phyloP scores from a whole-genome alignment of 2,888 invertebrate genomes.

The Andrena bucephala region DNA sequence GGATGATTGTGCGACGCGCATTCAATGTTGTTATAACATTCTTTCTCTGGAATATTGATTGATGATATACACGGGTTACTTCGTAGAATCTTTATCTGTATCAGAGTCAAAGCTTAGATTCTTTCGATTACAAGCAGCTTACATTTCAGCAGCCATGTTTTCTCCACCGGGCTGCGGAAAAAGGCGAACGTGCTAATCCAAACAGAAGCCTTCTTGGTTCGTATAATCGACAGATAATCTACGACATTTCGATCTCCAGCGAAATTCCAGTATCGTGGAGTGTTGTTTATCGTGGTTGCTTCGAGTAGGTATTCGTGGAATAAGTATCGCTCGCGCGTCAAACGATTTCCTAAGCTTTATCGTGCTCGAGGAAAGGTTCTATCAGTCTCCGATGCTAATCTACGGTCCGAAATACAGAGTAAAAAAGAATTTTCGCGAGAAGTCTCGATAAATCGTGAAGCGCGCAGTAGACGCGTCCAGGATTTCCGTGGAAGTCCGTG shows the following conservation, averaged over 20 bases:
- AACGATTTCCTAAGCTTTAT: conserved; percentile 44
- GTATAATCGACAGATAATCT: conserved; percentile 25
- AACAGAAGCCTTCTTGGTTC: background rate
- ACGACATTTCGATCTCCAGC: conserved; percentile 9
- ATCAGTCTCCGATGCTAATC: conserved; percentile 35
- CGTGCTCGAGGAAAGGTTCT: conserved; percentile 20
- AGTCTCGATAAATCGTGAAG: conserved; percentile 24
- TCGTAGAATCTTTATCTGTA: conserved; percentile 10
- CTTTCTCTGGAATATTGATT: conserved; percentile 12
- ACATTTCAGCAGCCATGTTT: background rate
- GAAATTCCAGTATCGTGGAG: conserved; percentile 13
- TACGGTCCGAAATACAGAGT: background rate
- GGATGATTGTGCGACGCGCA: conserved; percentile 4
- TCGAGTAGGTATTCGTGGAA: background rate
- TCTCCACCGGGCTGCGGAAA: background rate
- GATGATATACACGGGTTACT: background rate
- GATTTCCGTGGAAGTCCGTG: conserved; percentile 41
- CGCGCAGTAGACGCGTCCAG: background rate
- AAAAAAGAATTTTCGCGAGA: background rate
- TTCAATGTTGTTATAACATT: conserved; percentile 8
- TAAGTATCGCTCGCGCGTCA: conserved; percentile 40
- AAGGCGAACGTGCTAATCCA: background rate
- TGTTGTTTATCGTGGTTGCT: conserved; percentile 28
- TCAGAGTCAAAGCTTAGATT: background rate
- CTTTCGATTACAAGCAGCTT: too few species aligned